phyloP scores from a whole-genome alignment of 2,797 vertebrate species.

The Euthynnus affinis region DNA sequence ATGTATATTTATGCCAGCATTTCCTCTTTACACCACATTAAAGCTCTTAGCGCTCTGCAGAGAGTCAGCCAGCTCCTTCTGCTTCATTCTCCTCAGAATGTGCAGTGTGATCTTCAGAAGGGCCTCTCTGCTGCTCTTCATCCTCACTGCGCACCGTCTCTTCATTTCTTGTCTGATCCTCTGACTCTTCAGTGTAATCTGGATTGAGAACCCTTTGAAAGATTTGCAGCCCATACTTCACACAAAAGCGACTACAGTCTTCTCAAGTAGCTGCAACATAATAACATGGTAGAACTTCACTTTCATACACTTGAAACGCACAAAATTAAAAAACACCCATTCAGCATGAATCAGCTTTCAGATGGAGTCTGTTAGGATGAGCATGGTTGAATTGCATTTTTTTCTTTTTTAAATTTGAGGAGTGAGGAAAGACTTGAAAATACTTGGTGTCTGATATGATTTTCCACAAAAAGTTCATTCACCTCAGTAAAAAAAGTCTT shows the following conservation, averaged over 20 bases:
- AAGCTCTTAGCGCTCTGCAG: conserved; percentile 20
- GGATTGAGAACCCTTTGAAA: neutral
- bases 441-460: too few species aligned
- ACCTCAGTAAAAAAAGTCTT: too few species aligned
- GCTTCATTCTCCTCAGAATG: neutral
- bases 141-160: neutral
- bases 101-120: conserved; percentile 30
- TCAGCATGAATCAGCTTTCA: neutral
- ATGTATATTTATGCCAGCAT: neutral
- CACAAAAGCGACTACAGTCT: neutral
- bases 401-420: too few species aligned
- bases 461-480: too few species aligned
- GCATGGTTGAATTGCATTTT: neutral
- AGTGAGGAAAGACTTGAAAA: too few species aligned
- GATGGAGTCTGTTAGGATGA: neutral
- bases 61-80: conserved; percentile 14
- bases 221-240: conserved; percentile 4
- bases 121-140: conserved; percentile 13
- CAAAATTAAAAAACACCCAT: neutral
- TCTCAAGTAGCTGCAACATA: neutral
- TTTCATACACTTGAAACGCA: too few species aligned
- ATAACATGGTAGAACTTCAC: neutral
- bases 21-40: neutral
- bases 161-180: neutral
- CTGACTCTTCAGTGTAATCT: neutral